A percentile compares a stretch with the other conserved stretches of the same genome.
phyloP scores from a whole-genome alignment of 1,140 invertebrate genomes.

The Papilio polytes region DNA sequence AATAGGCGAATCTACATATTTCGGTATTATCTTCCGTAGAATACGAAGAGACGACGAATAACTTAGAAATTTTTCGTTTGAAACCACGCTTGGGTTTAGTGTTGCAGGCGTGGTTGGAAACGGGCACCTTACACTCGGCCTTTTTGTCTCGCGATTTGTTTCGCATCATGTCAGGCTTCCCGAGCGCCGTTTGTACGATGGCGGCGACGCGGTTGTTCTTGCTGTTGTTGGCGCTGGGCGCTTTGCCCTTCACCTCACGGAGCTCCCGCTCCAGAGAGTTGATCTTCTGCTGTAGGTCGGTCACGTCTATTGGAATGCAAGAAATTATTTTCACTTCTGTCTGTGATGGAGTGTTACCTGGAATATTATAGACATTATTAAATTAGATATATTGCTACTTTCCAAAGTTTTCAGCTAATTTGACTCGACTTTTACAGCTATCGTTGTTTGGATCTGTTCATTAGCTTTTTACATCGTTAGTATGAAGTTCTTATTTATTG shows the following conservation, averaged over 20 bases:
- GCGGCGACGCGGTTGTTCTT: slow-evolving; percentile 37
- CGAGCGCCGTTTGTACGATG: slow-evolving; percentile 25
- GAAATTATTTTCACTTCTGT: slow-evolving; percentile 80
- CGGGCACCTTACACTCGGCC: slow-evolving; percentile 11
- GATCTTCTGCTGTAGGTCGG: slow-evolving; percentile 74
- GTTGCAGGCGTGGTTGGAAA: slow-evolving; percentile 17
- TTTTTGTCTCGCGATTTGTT: not conserved
- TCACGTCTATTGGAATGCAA: slow-evolving; percentile 77
- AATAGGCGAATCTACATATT: slow-evolving; percentile 13
- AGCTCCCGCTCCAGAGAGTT: slow-evolving; percentile 65
- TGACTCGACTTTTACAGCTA: too few relatives aligned
- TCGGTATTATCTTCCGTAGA: slow-evolving; percentile 15
- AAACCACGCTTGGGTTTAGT: slow-evolving; percentile 26
- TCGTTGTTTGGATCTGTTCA: not conserved
- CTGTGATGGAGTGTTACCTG: slow-evolving; percentile 75
- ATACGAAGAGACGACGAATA: slow-evolving; percentile 27
- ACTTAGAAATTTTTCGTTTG: slow-evolving; percentile 21
- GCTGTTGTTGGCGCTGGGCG: slow-evolving; percentile 12
- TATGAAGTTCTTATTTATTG: slow-evolving; percentile 1
- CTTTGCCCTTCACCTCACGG: slow-evolving; percentile 47
- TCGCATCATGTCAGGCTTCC: not conserved
- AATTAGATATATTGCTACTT: not conserved
- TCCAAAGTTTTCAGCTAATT: not conserved
- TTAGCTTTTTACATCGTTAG: not conserved
- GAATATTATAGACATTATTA: slow-evolving; percentile 33